Conservation (phyloP, 1,140 invertebrate species). For the Helicoverpa armigera region DNA sequence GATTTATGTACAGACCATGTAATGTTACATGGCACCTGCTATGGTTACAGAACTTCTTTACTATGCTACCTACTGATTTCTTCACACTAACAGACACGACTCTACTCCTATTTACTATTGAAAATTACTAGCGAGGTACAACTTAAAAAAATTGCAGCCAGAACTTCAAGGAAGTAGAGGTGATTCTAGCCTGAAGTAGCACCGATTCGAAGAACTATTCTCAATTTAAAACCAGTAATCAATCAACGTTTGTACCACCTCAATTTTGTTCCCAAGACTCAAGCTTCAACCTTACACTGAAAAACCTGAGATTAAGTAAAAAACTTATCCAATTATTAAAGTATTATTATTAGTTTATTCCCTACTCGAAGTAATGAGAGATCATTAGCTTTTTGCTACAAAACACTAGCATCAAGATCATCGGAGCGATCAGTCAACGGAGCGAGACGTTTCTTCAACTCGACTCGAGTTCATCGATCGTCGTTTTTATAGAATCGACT, state of each 20-base stretch:
- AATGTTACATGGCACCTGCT: too few relatives aligned
- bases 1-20: background rate
- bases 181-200: too few relatives aligned
- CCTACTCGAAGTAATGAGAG: slow-evolving; percentile 32
- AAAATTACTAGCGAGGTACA: too few relatives aligned
- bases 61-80: too few relatives aligned
- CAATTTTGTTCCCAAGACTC: background rate
- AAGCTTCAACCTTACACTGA: too few relatives aligned
- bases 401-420: slow-evolving; percentile 46
- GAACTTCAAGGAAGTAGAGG: too few relatives aligned
- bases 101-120: too few relatives aligned
- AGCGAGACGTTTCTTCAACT: slow-evolving; percentile 83
- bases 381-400: slow-evolving; percentile 42
- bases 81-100: too few relatives aligned
- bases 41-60: background rate
- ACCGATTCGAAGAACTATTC: too few relatives aligned
- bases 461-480: slow-evolving; percentile 67
- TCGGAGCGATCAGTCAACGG: slow-evolving; percentile 65
- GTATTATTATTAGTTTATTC: slow-evolving; percentile 23
- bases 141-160: too few relatives aligned
- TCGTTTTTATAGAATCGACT: slow-evolving; percentile 62
- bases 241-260: background rate
- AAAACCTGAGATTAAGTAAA: background rate
- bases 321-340: slow-evolving; percentile 3
- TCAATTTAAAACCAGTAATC: background rate